Evolutionary conservation across 2,888 invertebrate species (phyloP), one percentile per base, ranked within the genome.

Genomic region (Agonum fuliginosum): DNA sequence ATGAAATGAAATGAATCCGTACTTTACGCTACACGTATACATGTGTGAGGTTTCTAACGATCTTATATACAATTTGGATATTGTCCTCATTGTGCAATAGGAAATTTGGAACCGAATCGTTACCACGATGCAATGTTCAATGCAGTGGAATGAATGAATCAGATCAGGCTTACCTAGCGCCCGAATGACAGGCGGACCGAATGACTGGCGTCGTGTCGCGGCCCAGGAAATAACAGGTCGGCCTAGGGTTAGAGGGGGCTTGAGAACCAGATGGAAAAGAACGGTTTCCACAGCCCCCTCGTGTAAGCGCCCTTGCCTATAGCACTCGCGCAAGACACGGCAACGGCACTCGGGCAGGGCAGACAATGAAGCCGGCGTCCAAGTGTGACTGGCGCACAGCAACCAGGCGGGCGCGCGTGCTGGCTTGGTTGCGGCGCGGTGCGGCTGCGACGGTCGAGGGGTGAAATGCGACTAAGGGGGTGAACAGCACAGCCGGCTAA

Each of bases 201-300:
- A 20, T 54, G 19, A 58, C 37, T 37, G 58, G 4, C 41, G 27
- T 37, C 12, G 51, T 71, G 5, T 43, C 51, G 48, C 51, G 27
- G 51, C 24, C 37, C 46, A 71, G 19, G 71, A 34, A 58, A 58
- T 41, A 73, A 58, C 41, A 34, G 19, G n/a, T 6, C 67, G 37
- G 67, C 19, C 41, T 17, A 37, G 14, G 14, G 12, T 65, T 65
- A 46, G 74, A 74, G 74, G 74, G 74, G 74, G 74, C 74, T 65
- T 27, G 46, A 62, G 34, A 74, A 65, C 65, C 65, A 65, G 74
- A 22, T 74, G 65, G 27, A 74, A 46, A 46, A 46, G n/a, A 58
- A 54, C 62, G 65, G 74, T 65, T 73, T 73, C 74, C 27, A 46
- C 65, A 74, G 74, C 74, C 74, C 74, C 74, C 74, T 74, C 74